A percentile compares a stretch with the other conserved stretches of the same genome.
These are phyloP conservation scores for Oreochromis mossambicus DNA, from an alignment of 2,797 vertebrate species.

Conservation along the genomic window DNA sequence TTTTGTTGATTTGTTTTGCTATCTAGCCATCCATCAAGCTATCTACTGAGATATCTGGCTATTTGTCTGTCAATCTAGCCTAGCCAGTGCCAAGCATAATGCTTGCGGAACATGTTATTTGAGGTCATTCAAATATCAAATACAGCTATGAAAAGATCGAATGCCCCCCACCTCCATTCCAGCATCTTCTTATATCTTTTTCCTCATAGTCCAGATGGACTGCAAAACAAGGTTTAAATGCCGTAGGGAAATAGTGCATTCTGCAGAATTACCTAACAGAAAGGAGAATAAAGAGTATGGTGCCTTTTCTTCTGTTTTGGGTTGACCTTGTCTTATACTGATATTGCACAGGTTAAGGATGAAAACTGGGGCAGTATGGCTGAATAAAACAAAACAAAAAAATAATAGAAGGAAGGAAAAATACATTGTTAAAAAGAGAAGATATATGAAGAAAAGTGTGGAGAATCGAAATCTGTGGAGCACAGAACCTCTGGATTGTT, in stretches of 20 bases:
- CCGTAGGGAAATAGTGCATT: not conserved
- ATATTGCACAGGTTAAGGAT: not conserved
- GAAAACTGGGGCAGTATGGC: not conserved
- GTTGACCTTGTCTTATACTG: not conserved
- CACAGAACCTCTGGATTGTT: constrained; percentile 18
- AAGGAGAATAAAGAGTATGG: not conserved
- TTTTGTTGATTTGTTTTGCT: not conserved
- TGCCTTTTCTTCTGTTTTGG: not conserved
- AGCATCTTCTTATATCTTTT: not conserved
- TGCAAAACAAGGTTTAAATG: not conserved
- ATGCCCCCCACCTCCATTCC: not conserved
- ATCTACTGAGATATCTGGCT: not conserved
- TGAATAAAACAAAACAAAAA: not conserved
- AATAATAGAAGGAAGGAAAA: not conserved
- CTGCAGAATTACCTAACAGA: not conserved
- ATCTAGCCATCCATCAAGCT: not conserved
- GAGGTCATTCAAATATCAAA: not conserved
- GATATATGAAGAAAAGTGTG: not conserved
- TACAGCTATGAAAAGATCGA: not conserved
- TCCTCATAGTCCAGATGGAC: not conserved
- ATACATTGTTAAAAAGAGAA: not conserved
- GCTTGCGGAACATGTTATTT: not conserved
- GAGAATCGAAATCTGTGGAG: not conserved
- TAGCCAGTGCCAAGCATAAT: not conserved
- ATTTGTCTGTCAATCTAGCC: not conserved